Base-by-base conservation (phyloP, 2,888 invertebrate species). In the Sarcophaga carnaria region DNA sequence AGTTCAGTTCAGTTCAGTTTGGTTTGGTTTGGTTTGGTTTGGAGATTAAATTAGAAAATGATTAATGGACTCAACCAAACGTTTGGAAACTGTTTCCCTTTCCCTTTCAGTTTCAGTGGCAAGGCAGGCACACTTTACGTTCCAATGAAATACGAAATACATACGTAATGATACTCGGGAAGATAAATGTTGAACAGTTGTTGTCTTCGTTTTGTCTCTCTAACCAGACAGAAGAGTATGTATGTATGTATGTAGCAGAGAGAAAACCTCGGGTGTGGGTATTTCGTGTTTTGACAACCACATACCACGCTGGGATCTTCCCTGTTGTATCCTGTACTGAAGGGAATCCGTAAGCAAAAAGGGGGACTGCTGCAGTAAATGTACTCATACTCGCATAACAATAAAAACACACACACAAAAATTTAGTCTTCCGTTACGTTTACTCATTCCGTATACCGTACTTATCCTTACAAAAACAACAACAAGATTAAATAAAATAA, bases 1-100 rank as follows among this genome's bases (percentile, higher is more conserved):
- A 37, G 37, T 60, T 81, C 12, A 17, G 89, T 89, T 84, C 89
- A 89, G 86, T 88, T 80, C 74, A 59, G 10, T 17, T 45, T n/a
- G 1, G 22, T 22, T 22, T 64, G 45, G 75, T 22, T 22, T 64
- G 45, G 75, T 83, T 37, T 37, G 37, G 76, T 75, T 76, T 84
- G 60, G 89, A 90, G 92, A 93, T 92, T 93, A 93, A 93, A 93
- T 92, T 92, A 93, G 92, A 93, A 93, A 92, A 91, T 93, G 93
- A 93, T 93, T 93, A 93, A 93, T 93, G 93, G 92, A 93, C 92
- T 92, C 92, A 92, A 90, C 91, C 92, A 90, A 91, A 91, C 90
- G 92, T 90, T 90, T 70, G 63, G 81, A 81, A 79, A 49, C 60
- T 71, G 78, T 77, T 87, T 70, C 25, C 17, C 54, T 54, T 54